These are phyloP conservation scores for Himalopsyche tibetana DNA, from an alignment of 2,888 invertebrate species.

Conservation along the genomic window DNA sequence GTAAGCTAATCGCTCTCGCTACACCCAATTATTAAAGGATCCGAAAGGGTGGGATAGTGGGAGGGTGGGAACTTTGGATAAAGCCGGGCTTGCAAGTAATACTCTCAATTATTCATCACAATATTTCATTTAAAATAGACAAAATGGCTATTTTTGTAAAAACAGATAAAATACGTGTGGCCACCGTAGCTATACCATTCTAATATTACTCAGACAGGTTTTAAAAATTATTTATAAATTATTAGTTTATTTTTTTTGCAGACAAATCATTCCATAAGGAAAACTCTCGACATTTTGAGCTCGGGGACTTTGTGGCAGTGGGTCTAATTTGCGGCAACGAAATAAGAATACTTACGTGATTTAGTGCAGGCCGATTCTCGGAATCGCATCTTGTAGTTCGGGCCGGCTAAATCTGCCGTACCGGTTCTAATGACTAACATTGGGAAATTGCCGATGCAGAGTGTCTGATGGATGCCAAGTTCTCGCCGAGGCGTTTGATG, in stretches of 20 bases:
- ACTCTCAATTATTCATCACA: too few species aligned
- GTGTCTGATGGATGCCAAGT: too few species aligned
- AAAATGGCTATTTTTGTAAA: too few species aligned
- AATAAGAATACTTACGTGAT: not conserved
- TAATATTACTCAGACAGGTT: not conserved
- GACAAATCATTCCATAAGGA: not conserved
- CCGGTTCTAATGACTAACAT: too few species aligned
- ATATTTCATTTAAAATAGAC: too few species aligned
- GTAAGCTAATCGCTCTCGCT: too few species aligned
- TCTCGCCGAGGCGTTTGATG: too few species aligned
- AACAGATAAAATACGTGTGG: not conserved
- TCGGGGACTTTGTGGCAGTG: not conserved
- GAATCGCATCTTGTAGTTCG: constrained; percentile 15
- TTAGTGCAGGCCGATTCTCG: not conserved
- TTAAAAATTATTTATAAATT: not conserved
- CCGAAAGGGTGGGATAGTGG: too few species aligned
- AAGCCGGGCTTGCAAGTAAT: too few species aligned
- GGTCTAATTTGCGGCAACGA: not conserved
- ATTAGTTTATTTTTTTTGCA: not conserved
- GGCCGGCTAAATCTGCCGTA: not conserved
- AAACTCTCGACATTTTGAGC: constrained; percentile 14
- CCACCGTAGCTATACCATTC: not conserved
- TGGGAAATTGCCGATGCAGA: too few species aligned
- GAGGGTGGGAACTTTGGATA: too few species aligned
- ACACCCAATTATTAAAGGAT: too few species aligned